Base-by-base conservation (phyloP, 2,113 vertebrate species). In the Gopherus evgoodei region DNA sequence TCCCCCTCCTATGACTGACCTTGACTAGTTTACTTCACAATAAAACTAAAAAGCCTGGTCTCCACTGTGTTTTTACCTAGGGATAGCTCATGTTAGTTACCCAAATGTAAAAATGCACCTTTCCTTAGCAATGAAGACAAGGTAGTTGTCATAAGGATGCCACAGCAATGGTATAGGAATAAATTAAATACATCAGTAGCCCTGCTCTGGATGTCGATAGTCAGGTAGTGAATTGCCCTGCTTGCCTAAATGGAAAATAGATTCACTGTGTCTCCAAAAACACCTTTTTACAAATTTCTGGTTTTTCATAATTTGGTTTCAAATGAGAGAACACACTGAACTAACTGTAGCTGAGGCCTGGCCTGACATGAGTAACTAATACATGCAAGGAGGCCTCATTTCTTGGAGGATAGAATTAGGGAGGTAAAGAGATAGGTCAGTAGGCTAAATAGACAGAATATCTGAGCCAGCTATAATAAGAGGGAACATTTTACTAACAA, bases 271-370 rank as follows among this genome's bases (percentile, higher is more conserved):
- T 5, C 47, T 29, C 38, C 19, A 76, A 6, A 42, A 53, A 78
- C 50, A 94, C 84, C 54, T 81, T 9, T 13, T 80, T 13, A 1
- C 0, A 16, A 54, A 11, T 5, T 6, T 25, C 21, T 38, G 22
- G 56, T n/a, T 44, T 17, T 69, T 49, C 17, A 24, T 24, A 57
- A 89, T 94, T 94, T 84, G 38, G 42, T 84, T 95, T 57, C 81
- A 91, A 91, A 93, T 83, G 35, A 47, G 83, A 78, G 2, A 94
- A 19, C 90, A 82, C 69, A 69, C 87, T 86, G 49, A 91, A 90
- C 56, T 44, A 78, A 78, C 22, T 59, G 25, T 59, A 59, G 27
- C 25, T 59, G 57, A 59, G 11, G 11, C 25, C 57, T 29, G 27
- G 25, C 57, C 27, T 29, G 27, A 59, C 57, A 59, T 59, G 57